Conservation (phyloP, 2,888 invertebrate species). For the Drosophila ochracea region DNA sequence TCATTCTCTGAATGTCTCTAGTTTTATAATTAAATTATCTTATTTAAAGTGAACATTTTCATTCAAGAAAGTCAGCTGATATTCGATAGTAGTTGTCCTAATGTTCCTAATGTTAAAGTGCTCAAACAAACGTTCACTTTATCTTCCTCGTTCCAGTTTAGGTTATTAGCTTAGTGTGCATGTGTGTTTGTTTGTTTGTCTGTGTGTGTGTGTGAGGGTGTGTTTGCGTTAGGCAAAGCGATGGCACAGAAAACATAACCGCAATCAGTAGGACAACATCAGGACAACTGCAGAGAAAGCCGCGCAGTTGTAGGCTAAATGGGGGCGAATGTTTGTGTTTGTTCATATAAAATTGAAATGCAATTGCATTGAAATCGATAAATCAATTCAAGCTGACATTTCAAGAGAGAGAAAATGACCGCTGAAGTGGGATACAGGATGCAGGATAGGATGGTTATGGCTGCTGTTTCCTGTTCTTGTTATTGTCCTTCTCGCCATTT, state of each 20-base stretch:
- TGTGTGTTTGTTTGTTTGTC: constrained; percentile 1
- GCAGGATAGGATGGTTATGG: constrained; percentile 21
- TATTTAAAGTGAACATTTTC: background rate
- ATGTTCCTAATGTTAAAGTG: constrained; percentile 10
- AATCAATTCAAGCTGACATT: constrained; percentile 61
- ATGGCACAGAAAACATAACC: constrained; percentile 43
- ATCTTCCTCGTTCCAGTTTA: constrained; percentile 38
- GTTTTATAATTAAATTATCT: background rate
- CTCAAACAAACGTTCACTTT: constrained; percentile 11
- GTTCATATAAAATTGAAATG: constrained; percentile 61
- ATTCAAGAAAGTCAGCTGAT: background rate
- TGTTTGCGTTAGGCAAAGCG: constrained; percentile 20
- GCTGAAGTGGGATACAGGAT: constrained; percentile 33
- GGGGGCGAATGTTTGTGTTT: constrained; percentile 46
- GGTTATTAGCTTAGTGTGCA: constrained; percentile 46
- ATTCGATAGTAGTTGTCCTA: background rate
- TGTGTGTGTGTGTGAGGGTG: constrained; percentile 6
- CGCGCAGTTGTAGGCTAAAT: constrained; percentile 1
- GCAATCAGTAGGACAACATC: constrained; percentile 49
- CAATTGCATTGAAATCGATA: constrained; percentile 69
- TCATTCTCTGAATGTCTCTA: too few relatives aligned
- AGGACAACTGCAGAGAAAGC: constrained; percentile 41
- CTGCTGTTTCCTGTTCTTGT: constrained; percentile 6
- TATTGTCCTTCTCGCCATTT: background rate
- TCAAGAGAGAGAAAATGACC: constrained; percentile 16